These are phyloP conservation scores for Silurus lanzhouensis DNA, from an alignment of 2,797 vertebrate genomes.

Conservation along the genomic window DNA sequence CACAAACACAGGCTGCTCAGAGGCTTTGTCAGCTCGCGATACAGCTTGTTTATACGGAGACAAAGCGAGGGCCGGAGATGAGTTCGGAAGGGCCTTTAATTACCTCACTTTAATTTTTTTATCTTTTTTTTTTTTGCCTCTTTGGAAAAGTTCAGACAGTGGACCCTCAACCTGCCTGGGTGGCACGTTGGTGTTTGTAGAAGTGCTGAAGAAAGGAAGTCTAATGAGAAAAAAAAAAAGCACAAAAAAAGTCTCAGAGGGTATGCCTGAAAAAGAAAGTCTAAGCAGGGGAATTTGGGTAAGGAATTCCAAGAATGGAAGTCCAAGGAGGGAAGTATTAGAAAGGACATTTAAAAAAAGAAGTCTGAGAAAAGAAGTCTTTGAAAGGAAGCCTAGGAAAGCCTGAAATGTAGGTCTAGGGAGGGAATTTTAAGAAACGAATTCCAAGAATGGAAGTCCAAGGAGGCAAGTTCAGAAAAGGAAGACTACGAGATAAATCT, in stretches of 20 bases:
- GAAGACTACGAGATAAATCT: background rate
- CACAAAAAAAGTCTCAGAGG: background rate
- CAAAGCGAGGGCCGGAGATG: background rate
- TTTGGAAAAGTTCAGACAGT: background rate
- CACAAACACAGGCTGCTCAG: slow-evolving; percentile 32
- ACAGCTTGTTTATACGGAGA: slow-evolving; percentile 5
- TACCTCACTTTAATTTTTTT: background rate
- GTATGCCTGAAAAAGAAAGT: background rate
- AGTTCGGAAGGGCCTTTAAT: background rate
- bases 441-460: too few relatives aligned
- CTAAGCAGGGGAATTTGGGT: background rate
- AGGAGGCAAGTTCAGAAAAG: background rate
- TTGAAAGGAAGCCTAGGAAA: background rate
- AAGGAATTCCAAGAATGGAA: background rate
- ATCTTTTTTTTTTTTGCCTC: background rate
- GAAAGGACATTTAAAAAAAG: too few relatives aligned
- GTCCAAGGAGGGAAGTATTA: too few relatives aligned
- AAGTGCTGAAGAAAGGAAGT: background rate
- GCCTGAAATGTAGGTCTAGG: too few relatives aligned
- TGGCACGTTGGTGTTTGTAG: background rate
- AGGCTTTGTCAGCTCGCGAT: slow-evolving; percentile 32
- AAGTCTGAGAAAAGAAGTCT: background rate
- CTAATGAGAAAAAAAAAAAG: background rate
- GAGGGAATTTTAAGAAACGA: background rate
- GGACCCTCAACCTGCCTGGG: background rate